phyloP scores from a whole-genome alignment of 2,888 invertebrate genomes.

The Stenichneumon culpator region DNA sequence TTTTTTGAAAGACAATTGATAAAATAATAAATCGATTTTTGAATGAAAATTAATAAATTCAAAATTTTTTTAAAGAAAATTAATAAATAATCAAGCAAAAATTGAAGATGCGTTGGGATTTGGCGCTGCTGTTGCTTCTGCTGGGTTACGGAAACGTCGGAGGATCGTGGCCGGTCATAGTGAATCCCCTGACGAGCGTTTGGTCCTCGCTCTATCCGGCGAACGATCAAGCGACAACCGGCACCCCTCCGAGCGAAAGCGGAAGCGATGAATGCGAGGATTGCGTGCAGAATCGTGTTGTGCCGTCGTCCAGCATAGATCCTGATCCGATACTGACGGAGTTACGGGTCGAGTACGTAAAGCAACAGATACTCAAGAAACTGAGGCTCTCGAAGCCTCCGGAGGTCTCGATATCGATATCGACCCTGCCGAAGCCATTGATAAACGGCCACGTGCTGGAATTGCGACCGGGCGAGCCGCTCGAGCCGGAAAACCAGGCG shows the following conservation, averaged over 20 bases:
- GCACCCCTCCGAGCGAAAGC: slow-evolving; percentile 15
- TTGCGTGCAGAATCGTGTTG: slow-evolving; percentile 78
- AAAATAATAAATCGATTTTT: background rate
- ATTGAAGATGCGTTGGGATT: slow-evolving; percentile 69
- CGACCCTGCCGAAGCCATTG: slow-evolving; percentile 91
- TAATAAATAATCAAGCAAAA: background rate
- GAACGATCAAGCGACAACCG: slow-evolving; percentile 55
- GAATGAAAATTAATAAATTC: background rate
- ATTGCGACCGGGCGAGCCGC: slow-evolving; percentile 86
- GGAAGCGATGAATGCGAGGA: slow-evolving; percentile 74
- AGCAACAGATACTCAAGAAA: slow-evolving; percentile 94
- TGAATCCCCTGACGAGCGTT: slow-evolving; percentile 78
- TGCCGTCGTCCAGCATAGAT: slow-evolving; percentile 76
- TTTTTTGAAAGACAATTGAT: background rate
- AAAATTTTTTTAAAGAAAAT: background rate
- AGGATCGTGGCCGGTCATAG: slow-evolving; percentile 74
- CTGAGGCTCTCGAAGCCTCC: slow-evolving; percentile 92
- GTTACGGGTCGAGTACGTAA: slow-evolving; percentile 92
- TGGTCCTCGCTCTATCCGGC: slow-evolving; percentile 78
- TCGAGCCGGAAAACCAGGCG: slow-evolving; percentile 87
- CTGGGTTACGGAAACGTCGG: slow-evolving; percentile 63
- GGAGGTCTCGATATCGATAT: slow-evolving; percentile 87
- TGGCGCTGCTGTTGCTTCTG: slow-evolving; percentile 62
- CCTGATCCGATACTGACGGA: slow-evolving; percentile 86
- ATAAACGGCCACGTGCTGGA: slow-evolving; percentile 90